phyloP scores from a whole-genome alignment of 2,797 vertebrate species.

The Luscinia megarhynchos region DNA sequence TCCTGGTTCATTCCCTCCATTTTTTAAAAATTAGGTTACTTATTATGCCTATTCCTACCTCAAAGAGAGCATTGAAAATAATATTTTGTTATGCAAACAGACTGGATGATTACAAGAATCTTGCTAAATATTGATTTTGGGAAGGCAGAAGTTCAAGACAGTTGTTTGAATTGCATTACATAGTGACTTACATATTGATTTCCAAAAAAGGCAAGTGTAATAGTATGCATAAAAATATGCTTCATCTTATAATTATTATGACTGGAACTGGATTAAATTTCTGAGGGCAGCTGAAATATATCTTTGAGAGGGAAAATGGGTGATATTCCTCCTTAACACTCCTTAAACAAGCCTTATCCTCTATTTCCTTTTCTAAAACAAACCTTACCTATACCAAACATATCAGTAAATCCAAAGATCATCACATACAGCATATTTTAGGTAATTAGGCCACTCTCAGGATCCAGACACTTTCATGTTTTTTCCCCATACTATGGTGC shows the following conservation, averaged over 20 bases:
- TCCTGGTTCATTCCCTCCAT: neutral
- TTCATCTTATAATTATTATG: neutral
- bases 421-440: neutral
- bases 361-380: neutral
- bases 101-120: neutral
- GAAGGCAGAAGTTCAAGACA: constrained; percentile 2
- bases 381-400: neutral
- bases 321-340: neutral
- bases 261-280: neutral
- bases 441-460: neutral
- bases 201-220: neutral
- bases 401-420: neutral
- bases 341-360: neutral
- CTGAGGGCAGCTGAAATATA: neutral
- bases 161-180: neutral
- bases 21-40: neutral
- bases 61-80: constrained; percentile 13
- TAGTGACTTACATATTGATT: neutral
- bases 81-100: constrained; percentile 16
- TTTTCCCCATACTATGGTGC: neutral
- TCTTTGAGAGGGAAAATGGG: neutral
- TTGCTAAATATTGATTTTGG: constrained; percentile 38
- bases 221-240: neutral
- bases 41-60: neutral
- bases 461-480: neutral